These are phyloP conservation scores for Porites rus DNA, from an alignment of 92 coral and sea anemone genomes.

Conservation along the genomic window DNA sequence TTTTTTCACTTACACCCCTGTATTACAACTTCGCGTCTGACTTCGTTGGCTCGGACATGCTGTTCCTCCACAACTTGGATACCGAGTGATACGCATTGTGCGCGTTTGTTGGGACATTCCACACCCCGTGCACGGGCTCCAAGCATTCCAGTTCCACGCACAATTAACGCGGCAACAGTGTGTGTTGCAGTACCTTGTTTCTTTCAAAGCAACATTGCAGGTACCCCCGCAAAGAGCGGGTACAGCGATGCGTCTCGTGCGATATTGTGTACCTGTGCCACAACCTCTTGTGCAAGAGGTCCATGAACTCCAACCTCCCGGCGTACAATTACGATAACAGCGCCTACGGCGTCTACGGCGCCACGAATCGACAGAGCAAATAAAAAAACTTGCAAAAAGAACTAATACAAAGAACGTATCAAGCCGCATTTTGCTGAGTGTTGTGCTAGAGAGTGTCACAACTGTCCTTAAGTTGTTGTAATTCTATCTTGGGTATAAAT, in stretches of 20 bases:
- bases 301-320: constrained; percentile 63
- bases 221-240: constrained; percentile 57
- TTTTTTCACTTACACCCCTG: constrained; percentile 75
- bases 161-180: constrained; percentile 65
- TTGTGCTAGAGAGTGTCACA: too few relatives aligned
- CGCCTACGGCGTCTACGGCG: constrained; percentile 55
- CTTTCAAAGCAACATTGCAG: constrained; percentile 5
- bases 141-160: constrained; percentile 63
- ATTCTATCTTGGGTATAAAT: too few relatives aligned
- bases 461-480: too few relatives aligned
- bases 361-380: constrained; percentile 33
- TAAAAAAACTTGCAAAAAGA: background rate
- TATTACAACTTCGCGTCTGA: constrained; percentile 63
- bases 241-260: constrained; percentile 30
- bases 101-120: constrained; percentile 75
- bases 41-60: constrained; percentile 62
- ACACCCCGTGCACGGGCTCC: constrained; percentile 77
- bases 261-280: constrained; percentile 51
- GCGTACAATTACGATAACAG: constrained; percentile 58
- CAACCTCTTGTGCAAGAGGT: constrained; percentile 56
- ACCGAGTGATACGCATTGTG: constrained; percentile 31
- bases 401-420: background rate
- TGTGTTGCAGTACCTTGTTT: constrained; percentile 35
- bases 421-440: constrained; percentile 7
- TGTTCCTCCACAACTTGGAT: constrained; percentile 64